Evolutionary conservation across 2,888 invertebrate species (phyloP), one percentile per base, ranked within the genome.

Genomic region (Cephalotes varians): DNA sequence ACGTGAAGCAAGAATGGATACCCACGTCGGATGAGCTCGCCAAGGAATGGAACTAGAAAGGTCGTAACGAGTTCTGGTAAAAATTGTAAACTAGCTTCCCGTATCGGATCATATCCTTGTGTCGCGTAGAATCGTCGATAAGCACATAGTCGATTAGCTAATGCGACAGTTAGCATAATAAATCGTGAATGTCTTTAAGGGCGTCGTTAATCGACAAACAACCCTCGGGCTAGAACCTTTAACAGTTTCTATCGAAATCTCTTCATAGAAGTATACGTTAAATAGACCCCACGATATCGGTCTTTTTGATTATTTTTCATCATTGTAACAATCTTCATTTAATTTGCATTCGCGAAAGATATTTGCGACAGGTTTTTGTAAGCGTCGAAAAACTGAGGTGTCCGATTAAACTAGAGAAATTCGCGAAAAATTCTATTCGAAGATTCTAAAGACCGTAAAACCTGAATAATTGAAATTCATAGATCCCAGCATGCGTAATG

Each of bases 1-100:
- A 94, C 87, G 93, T 94, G 64, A 94, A 94, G 73, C 94, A 94
- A 84, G 94, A 94, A 74, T 94, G 94, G 94, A 92, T 92, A 56
- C 91, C 93, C 7, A 88, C 92, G 60, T 90, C 90, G 81, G 94
- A 94, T 31, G 93, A 93, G 64, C 91, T 92, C 81, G 85, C 91
- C 80, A 93, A 94, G 89, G 93, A 93, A 31, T 94, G 93, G 93
- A 93, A 93, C 83, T 93, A 88, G 83, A 84, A 65, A 31, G 28
- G 12, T 37, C n/a, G 37, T 47, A 47, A 34, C 37, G 74, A 34
- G 25, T 34, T n/a, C 74, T 25, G 74, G 64, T 74, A 74, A 74
- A 60, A 49, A 34, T 62, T 18, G 71, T 71, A 37, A 71, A 56
- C 58, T 44, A 44, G 28, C 18, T 58, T 58, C 25, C 47, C 47